These are phyloP conservation scores for Labeo rohita DNA, from an alignment of 2,113 vertebrate genomes.

Conservation along the genomic window DNA sequence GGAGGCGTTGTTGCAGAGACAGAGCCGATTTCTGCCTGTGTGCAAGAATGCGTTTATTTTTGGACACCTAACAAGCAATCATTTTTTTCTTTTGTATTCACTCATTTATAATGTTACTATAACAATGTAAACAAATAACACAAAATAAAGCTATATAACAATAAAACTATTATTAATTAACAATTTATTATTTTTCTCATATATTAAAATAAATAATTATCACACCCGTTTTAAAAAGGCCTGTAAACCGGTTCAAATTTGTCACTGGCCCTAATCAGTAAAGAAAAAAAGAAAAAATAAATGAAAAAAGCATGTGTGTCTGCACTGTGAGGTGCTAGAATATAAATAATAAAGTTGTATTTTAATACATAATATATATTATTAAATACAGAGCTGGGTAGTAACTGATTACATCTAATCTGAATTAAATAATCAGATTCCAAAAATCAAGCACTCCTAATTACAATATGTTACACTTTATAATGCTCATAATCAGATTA, in stretches of 20 bases:
- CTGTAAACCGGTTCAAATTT: too few relatives aligned
- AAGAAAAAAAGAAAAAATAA: neutral
- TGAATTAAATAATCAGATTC: too few relatives aligned
- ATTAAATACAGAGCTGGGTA: too few relatives aligned
- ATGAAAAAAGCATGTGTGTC: too few relatives aligned
- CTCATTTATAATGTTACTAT: neutral
- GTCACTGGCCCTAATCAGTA: neutral
- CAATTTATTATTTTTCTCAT: neutral
- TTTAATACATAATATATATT: too few relatives aligned
- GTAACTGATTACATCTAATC: too few relatives aligned
- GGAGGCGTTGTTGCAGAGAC: conserved; percentile 30
- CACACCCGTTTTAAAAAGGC: neutral
- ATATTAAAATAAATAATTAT: neutral
- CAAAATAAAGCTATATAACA: neutral
- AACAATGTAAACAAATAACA: neutral
- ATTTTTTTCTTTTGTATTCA: neutral
- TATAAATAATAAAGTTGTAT: too few relatives aligned
- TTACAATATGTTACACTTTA: too few relatives aligned
- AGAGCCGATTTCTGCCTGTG: neutral
- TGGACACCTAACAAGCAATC: conserved; percentile 12
- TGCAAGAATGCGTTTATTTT: conserved; percentile 11
- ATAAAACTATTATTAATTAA: neutral
- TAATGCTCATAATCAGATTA: too few relatives aligned
- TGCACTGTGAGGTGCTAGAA: too few relatives aligned
- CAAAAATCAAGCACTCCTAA: too few relatives aligned